Evolutionary conservation across 1,140 invertebrate species (phyloP).

Genomic region (Xylocopa sonorina): DNA sequence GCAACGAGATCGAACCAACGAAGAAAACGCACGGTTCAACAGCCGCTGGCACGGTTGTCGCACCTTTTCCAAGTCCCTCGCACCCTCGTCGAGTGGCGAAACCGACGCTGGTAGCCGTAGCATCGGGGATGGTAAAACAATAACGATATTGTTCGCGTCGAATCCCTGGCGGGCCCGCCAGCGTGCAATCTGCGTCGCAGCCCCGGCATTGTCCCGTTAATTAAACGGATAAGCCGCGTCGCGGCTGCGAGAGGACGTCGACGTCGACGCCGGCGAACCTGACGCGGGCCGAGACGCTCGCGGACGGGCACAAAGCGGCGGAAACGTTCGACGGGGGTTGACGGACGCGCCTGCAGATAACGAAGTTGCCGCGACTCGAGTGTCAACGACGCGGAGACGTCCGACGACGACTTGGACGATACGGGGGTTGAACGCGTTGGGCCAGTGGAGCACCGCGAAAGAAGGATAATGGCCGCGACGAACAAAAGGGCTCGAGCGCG

Average conservation of each 20-base stretch:
- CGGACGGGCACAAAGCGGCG: conserved; percentile 70
- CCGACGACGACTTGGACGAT: no score
- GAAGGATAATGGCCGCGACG: conserved; percentile 4
- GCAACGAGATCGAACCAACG: no score
- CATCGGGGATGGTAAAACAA: no score
- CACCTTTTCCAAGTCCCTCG: neutral
- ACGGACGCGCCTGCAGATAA: conserved; percentile 72
- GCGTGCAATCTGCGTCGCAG: conserved; percentile 62
- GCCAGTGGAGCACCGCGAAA: no score
- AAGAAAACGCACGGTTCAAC: no score
- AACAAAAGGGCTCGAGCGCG: conserved; percentile 10
- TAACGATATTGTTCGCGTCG: conserved; percentile 72
- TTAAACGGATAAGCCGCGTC: conserved; percentile 80
- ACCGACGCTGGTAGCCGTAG: no score
- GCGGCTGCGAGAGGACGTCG: conserved; percentile 43
- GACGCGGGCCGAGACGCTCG: conserved; percentile 37
- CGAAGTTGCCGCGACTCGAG: conserved; percentile 60
- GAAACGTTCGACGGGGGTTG: conserved; percentile 75
- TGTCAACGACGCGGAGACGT: no score
- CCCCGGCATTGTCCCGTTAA: conserved; percentile 78
- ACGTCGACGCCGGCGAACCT: conserved; percentile 33
- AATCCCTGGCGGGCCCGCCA: conserved; percentile 58
- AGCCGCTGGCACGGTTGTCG: no score
- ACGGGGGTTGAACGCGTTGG: no score
- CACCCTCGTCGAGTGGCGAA: neutral